Evolutionary conservation across 92 coral and sea anemone species (phyloP), one percentile per base, ranked within the genome.

Genomic region (Virgularia gustaviana): DNA sequence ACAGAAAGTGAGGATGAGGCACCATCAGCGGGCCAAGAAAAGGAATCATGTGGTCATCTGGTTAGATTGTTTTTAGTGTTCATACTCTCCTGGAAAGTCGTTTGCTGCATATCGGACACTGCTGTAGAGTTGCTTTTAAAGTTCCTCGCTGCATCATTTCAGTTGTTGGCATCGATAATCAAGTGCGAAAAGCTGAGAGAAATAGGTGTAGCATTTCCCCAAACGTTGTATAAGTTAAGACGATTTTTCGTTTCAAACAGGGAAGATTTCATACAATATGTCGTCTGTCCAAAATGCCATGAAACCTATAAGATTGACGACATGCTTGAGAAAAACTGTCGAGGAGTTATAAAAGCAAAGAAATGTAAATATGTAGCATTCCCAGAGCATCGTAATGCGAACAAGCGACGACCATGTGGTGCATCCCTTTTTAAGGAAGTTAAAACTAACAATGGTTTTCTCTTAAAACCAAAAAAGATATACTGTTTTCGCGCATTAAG

Each of bases 391-490:
- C 72, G 71, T 32, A 71, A 74, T 55, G 28, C 83, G 9, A 54
- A 44, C 28, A 64, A 83, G 61, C 24, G 66, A 62, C 28, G 36
- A 31, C 79, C 87, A 6, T 76, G 86, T 65, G 85, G 85, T 0
- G 37, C 33, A 19, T 9, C 15, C 15, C 65, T 81, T 2, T 65
- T 65, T 36, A 65, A 65, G 27, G 31, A 39, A 16, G 72, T 65
- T 0, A 4, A 36, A 16, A 28, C 57, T 44, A 81, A 43, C 9
- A 54, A 44, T 41, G 78, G 83, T 0, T 19, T 47, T 4, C 35
- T 37, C 0, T 73, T 73, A 19, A 80, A 80, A 28, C 77, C 87
- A 9, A 54, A 60, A 9, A 61, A 83, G 36, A 62, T 73, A 9
- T 80, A 61, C 49, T 80, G 76, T 33, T 64, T 73, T 27, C 62